Evolutionary conservation across 1,140 invertebrate genomes (phyloP).

Genomic region (Nasonia vitripennis): DNA sequence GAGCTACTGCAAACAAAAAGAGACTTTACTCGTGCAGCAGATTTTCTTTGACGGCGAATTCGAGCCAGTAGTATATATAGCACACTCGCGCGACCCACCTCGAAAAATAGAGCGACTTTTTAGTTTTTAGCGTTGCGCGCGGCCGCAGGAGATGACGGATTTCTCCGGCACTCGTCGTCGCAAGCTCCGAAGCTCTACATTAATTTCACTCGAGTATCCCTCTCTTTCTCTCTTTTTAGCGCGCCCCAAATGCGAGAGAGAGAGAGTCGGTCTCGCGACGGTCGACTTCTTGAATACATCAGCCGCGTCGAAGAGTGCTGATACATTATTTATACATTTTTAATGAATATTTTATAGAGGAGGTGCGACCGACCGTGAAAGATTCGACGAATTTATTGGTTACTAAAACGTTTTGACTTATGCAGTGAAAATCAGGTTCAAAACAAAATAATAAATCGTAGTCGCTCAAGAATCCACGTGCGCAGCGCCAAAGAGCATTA

Average conservation of each 20-base stretch:
- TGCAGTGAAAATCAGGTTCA: background rate
- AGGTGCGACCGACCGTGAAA: too few relatives aligned
- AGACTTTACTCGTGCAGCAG: background rate
- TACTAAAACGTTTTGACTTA: too few relatives aligned
- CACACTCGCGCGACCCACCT: background rate
- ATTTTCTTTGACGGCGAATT: slow-evolving; percentile 16
- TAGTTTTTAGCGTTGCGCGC: background rate
- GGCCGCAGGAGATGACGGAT: background rate
- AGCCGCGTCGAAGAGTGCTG: background rate
- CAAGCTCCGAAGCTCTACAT: background rate
- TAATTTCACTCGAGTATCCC: background rate
- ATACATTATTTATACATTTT: slow-evolving; percentile 25
- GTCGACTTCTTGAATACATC: slow-evolving; percentile 17
- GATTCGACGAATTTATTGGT: too few relatives aligned
- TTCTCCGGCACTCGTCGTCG: background rate
- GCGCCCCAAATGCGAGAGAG: background rate
- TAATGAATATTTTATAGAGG: too few relatives aligned
- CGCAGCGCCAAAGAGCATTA: background rate
- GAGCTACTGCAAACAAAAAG: slow-evolving; percentile 32
- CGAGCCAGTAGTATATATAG: background rate
- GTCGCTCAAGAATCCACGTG: background rate
- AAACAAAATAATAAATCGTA: background rate
- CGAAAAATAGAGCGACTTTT: slow-evolving; percentile 16
- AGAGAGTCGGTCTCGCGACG: background rate
- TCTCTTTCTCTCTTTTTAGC: background rate